Percentiles rank a stretch among this genome's conserved stretches.
Evolutionary conservation across 2,113 vertebrate genomes (phyloP).

Genomic region (Limnothrissa miodon): DNA sequence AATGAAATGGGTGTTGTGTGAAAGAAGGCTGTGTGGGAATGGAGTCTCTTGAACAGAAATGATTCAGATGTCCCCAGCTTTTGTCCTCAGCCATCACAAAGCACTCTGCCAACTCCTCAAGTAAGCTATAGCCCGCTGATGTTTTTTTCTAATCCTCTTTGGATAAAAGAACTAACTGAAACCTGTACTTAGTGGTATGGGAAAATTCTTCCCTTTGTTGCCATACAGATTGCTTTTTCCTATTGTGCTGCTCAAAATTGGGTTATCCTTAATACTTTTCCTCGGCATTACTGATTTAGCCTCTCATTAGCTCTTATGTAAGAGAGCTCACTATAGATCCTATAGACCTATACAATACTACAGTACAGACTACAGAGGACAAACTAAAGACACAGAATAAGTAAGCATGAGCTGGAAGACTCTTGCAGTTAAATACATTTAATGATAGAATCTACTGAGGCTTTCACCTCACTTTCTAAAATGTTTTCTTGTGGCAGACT

Average conservation of each 20-base stretch:
- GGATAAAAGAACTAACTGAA: conserved; percentile 4
- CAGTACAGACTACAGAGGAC: too few relatives aligned
- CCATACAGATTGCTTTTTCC: conserved; percentile 39
- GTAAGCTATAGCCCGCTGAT: not conserved
- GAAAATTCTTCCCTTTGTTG: conserved; percentile 42
- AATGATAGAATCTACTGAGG: not conserved
- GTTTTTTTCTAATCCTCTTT: conserved; percentile 10
- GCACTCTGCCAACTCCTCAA: conserved; percentile 40
- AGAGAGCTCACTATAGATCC: not conserved
- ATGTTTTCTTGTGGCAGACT: not conserved
- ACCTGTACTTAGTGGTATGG: not conserved
- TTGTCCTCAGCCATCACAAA: conserved; percentile 26
- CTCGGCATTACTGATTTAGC: not conserved
- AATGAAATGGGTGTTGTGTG: not conserved
- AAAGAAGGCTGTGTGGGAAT: not conserved
- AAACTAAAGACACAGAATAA: not conserved
- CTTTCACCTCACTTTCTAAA: not conserved
- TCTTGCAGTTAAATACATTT: not conserved
- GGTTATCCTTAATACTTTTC: not conserved
- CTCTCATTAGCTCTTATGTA: not conserved
- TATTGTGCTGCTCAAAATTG: conserved; percentile 5
- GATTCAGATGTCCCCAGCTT: conserved; percentile 30
- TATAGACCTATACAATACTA: not conserved
- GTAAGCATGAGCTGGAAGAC: not conserved
- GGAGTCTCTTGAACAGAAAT: not conserved